Evolutionary conservation across 2,113 vertebrate genomes (phyloP), one percentile per base, ranked within the genome.

Genomic region (Boleophthalmus pectinirostris): DNA sequence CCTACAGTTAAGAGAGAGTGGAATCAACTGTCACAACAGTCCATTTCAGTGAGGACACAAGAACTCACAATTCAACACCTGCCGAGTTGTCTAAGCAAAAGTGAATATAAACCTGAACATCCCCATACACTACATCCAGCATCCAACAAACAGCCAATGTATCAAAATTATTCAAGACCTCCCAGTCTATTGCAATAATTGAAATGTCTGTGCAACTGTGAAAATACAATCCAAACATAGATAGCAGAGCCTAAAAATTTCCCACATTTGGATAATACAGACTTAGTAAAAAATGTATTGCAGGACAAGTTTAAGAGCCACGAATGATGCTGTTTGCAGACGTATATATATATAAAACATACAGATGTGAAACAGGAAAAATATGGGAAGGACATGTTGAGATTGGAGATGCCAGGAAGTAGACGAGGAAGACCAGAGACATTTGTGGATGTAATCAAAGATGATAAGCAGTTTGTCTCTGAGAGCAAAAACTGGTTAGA

Each of bases 1-100:
- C 18, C 20, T 87, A 90, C 84, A 88, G 70, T 89, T 88, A 85
- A 90, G 29, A 29, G n/a, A 82, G 78, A 84, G 80, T 87, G 83
- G 91, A 90, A 87, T 70, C 85, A 85, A 71, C 21, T 69, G 13
- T 68, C 35, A 80, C 80, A 63, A 77, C 69, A 46, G 66, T 38
- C 79, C 45, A 33, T 61, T 33, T 70, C 16, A n/a, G n/a, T n/a
- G n/a, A n/a, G n/a, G 57, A 16, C 47, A 53, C 49, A 21, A 53
- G 51, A 53, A 7, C 14, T 49, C 47, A 16, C 47, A 20, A 53
- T n/a, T 53, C 7, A 43, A 43, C 51, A 49, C 20, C 51, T 9
- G 5, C 20, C 6, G 51, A 53, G 51, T 9, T n/a, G 38, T n/a
- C 1, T 7, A 53, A 53, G 51, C 18, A n/a, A 53, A 18, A 51